These are phyloP conservation scores for Hoplostethus atlanticus DNA, from an alignment of 2,797 vertebrate genomes.

Conservation along the genomic window DNA sequence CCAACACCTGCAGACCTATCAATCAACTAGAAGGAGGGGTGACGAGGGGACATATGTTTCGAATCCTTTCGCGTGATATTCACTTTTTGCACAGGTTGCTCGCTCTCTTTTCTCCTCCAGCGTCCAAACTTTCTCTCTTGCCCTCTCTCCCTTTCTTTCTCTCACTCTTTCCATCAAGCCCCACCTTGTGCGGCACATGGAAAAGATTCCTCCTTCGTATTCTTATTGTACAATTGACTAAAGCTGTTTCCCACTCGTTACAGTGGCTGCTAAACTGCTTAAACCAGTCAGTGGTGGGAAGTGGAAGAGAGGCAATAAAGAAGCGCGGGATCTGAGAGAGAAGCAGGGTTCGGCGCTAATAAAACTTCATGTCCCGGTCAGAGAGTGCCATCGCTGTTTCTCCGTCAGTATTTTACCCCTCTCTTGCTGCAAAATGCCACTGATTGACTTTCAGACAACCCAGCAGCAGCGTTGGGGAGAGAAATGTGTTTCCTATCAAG, in stretches of 20 bases:
- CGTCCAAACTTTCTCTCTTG: slow-evolving; percentile 3
- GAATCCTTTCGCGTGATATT: slow-evolving; percentile 4
- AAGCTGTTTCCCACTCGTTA: slow-evolving; percentile 61
- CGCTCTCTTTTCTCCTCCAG: slow-evolving; percentile 2
- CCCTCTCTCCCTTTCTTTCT: not conserved
- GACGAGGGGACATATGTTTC: not conserved
- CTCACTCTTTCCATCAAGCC: slow-evolving; percentile 25
- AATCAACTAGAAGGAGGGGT: not conserved
- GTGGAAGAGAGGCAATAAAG: slow-evolving; percentile 33
- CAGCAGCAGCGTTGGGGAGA: slow-evolving; percentile 45
- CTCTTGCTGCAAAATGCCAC: slow-evolving; percentile 46
- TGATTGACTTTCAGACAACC: slow-evolving; percentile 55
- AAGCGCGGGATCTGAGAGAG: slow-evolving; percentile 36
- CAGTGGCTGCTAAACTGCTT: slow-evolving; percentile 64
- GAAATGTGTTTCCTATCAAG: slow-evolving; percentile 80
- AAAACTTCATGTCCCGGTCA: slow-evolving; percentile 61
- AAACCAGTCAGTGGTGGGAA: slow-evolving; percentile 37
- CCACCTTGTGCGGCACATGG: slow-evolving; percentile 23
- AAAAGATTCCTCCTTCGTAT: slow-evolving; percentile 25
- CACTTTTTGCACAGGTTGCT: not conserved
- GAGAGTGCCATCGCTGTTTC: slow-evolving; percentile 32
- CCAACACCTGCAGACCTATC: slow-evolving; percentile 29
- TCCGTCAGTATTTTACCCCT: slow-evolving; percentile 39
- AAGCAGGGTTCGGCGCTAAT: slow-evolving; percentile 49
- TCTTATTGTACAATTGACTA: slow-evolving; percentile 33